Conservation (phyloP, 92 coral and sea anemone genomes). For the Diadumene lineata region DNA sequence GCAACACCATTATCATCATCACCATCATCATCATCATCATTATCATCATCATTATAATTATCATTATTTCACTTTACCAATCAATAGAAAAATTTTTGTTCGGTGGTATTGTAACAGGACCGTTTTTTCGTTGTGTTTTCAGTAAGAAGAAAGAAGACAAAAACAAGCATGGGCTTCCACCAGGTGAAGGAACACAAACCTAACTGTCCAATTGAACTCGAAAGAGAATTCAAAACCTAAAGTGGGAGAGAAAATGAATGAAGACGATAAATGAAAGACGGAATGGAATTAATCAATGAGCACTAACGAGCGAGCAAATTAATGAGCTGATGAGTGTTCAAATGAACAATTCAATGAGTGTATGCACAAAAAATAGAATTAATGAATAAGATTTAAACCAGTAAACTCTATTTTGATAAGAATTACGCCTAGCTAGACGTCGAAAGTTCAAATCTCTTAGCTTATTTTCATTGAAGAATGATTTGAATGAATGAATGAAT, state of each 20-base stretch:
- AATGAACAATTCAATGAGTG: no score
- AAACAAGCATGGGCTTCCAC: slow-evolving; percentile 13
- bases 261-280: no score
- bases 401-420: no score
- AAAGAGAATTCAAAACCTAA: not conserved
- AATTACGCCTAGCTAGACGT: no score
- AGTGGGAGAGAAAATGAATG: not conserved
- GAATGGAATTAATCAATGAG: no score
- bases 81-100: not conserved
- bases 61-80: not conserved
- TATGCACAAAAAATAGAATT: no score
- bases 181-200: not conserved
- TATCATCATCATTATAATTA: not conserved
- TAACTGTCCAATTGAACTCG: not conserved
- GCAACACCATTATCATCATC: not conserved
- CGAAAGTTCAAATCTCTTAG: no score
- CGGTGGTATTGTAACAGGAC: not conserved
- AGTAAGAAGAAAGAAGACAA: slow-evolving; percentile 30
- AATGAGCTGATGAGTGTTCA: no score
- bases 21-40: not conserved
- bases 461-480: no score
- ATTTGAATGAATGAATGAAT: no score
- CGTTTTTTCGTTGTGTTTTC: not conserved
- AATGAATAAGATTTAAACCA: no score
- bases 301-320: no score